These are phyloP conservation scores for Papilio aristodemus DNA, from an alignment of 1,140 invertebrate genomes.

Conservation along the genomic window DNA sequence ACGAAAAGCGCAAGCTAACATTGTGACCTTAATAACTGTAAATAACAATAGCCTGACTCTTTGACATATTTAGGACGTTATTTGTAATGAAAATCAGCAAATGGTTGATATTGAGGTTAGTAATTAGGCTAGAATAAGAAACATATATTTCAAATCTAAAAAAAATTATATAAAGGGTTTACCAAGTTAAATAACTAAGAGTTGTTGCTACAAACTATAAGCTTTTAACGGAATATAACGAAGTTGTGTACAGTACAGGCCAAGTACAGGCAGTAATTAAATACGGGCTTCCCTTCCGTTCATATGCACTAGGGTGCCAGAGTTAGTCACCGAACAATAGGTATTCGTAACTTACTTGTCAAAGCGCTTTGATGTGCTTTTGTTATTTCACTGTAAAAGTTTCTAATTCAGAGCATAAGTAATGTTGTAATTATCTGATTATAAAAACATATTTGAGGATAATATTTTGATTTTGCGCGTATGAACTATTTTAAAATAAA, in stretches of 20 bases:
- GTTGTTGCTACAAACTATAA: not conserved
- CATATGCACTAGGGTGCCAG: constrained; percentile 1
- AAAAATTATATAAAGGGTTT: not conserved
- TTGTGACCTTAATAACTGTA: not conserved
- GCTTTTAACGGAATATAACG: not conserved
- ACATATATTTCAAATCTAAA: not conserved
- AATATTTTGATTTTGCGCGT: too few species aligned
- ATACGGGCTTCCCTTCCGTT: constrained; percentile 3
- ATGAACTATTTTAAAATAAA: too few species aligned
- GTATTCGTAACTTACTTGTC: constrained; percentile 7
- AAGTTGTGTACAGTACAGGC: not conserved
- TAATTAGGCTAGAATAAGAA: not conserved
- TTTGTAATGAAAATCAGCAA: not conserved
- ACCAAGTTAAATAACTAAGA: not conserved
- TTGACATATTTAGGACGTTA: not conserved
- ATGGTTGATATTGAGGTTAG: not conserved
- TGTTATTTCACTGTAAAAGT: not conserved
- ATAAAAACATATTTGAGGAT: not conserved
- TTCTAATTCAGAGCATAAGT: not conserved
- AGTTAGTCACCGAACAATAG: constrained; percentile 14
- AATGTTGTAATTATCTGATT: not conserved
- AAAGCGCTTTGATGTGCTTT: not conserved
- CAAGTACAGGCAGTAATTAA: constrained; percentile 3
- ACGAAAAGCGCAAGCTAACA: too few species aligned
- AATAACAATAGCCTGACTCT: not conserved